Base-by-base conservation (phyloP, 2,888 invertebrate species). In the Cetonia aurata region DNA sequence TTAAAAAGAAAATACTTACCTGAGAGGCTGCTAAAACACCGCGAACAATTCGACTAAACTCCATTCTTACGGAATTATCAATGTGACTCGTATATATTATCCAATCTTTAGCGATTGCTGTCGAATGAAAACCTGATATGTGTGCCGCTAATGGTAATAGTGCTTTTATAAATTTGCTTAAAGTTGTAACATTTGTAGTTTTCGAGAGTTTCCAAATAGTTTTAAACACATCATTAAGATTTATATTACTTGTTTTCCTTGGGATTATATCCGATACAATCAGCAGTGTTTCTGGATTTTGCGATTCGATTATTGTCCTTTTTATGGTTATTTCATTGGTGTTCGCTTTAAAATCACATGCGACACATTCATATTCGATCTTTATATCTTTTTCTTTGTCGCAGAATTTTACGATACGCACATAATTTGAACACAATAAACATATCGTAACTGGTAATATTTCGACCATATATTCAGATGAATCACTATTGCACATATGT, bases 81-180 rank as follows among this genome's bases (percentile, higher is more conserved):
- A 76, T 60, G 75, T 87, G 85, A 33, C 80, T 79, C 37, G 84
- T 78, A 19, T 82, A 81, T 37, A 81, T 75, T 59, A 86, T 77
- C 86, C 86, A 87, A 44, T 81, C 73, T 66, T 79, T 80, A 0
- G 83, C 78, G 9, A 82, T 74, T 60, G 80, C 77, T 46, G 79
- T 80, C 8, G 79, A 80, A 74, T 84, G 83, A 73, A 87, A 87
- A 37, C 78, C 78, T 17, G 77, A 66, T 0, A 84, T 73, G 77
- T 87, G 87, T 76, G 83, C 86, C 1, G 86, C 83, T 57, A 87
- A 80, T 56, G 77, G 75, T n/a, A 83, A 82, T 50, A 88, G 77
- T 66, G 82, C 80, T 69, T 81, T 74, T 1, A 87, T 80, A 62
- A 71, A 6, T 80, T 81, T 53, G 76, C 72, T 9, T 84, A 72